phyloP scores from a whole-genome alignment of 92 coral and sea anemone species.

The Zoanthus sociatus region DNA sequence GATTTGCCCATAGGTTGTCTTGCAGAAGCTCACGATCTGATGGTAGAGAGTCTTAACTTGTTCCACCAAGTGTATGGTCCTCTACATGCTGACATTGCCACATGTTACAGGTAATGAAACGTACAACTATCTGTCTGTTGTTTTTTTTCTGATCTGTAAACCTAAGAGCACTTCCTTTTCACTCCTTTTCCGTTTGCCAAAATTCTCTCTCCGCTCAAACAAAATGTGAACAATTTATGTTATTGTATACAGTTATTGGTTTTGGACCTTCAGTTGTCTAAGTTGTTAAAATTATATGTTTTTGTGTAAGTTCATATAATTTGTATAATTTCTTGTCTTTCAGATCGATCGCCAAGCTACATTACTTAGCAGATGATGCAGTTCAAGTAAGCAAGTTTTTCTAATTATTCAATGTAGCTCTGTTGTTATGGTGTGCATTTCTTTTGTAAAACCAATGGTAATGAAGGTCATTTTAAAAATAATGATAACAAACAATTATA shows the following conservation, averaged over 20 bases:
- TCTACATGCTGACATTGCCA: constrained; percentile 91
- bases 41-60: constrained; percentile 95
- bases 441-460: background rate
- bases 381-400: constrained; percentile 70
- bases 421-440: background rate
- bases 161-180: too few relatives aligned
- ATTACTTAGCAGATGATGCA: constrained; percentile 95
- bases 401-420: background rate
- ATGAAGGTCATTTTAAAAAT: background rate
- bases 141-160: too few relatives aligned
- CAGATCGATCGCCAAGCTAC: constrained; percentile 97
- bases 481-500: background rate
- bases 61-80: constrained; percentile 99
- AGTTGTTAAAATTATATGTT: background rate
- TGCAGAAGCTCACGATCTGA: constrained; percentile 94
- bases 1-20: constrained; percentile 71
- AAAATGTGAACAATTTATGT: too few relatives aligned
- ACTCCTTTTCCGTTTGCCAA: too few relatives aligned
- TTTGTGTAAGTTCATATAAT: background rate
- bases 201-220: too few relatives aligned
- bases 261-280: too few relatives aligned
- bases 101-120: constrained; percentile 89
- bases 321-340: background rate
- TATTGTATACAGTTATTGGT: too few relatives aligned
- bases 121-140: too few relatives aligned